Conservation (phyloP, 1,140 invertebrate species). For the Trichonephila clavipes region DNA sequence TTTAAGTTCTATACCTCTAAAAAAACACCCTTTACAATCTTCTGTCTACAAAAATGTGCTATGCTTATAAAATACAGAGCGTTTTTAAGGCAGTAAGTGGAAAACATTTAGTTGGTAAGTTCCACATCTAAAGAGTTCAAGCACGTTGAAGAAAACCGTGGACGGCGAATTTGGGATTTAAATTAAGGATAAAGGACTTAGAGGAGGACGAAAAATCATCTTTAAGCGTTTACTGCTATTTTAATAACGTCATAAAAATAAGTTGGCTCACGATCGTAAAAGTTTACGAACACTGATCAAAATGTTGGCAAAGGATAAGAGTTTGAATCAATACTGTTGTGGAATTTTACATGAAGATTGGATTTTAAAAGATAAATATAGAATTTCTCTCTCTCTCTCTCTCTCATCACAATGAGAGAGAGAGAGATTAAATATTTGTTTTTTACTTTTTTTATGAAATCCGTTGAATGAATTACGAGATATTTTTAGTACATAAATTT, state of each 20-base stretch:
- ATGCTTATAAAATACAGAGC: background rate
- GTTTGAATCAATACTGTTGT: conserved; percentile 2
- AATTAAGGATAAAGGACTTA: conserved; percentile 45
- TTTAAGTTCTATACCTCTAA: too few species aligned
- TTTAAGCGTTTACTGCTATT: conserved; percentile 69
- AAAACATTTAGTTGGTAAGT: background rate
- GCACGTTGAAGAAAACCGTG: background rate
- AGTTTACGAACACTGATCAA: conserved; percentile 60
- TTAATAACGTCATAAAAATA: conserved; percentile 70
- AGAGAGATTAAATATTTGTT: too few species aligned
- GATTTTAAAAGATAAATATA: too few species aligned
- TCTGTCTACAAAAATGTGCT: background rate
- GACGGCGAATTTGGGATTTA: background rate
- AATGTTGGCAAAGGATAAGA: background rate
- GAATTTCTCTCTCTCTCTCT: too few species aligned
- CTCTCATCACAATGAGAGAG: too few species aligned
- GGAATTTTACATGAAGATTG: background rate
- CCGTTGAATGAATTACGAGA: too few species aligned
- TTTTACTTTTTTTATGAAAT: too few species aligned
- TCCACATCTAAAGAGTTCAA: background rate
- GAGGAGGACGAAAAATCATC: conserved; percentile 36
- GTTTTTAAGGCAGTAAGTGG: conserved; percentile 33
- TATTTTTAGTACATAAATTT: too few species aligned
- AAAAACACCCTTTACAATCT: too few species aligned
- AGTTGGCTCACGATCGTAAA: conserved; percentile 16